Base-by-base conservation (phyloP, 2,797 vertebrate genomes). In the Alauda arvensis region DNA sequence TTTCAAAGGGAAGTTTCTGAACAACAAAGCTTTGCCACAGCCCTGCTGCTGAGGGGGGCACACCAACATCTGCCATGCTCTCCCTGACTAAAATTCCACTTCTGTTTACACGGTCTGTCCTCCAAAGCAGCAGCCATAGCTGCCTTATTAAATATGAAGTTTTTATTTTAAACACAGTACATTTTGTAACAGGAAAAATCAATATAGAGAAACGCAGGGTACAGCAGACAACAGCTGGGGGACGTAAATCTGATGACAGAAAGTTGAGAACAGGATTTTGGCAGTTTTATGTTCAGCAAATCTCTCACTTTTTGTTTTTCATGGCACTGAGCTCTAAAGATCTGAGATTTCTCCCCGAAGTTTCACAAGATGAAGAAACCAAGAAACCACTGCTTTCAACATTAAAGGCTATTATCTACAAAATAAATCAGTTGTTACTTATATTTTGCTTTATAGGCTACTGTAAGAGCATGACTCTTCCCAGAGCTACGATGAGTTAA, bases 181-280 rank as follows among this genome's bases (percentile, higher is more conserved):
- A 90, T 70, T 92, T 81, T 93, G 90, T 90, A 91, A 91, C 80
- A 82, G 87, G 71, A 83, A 92, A 92, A 85, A 91, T 92, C 94
- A 87, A 92, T 90, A 62, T 17, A 82, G 63, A 85, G 74, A 52
- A 89, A 83, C 67, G 26, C 57, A 10, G 53, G 75, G 80, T 9
- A 24, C 71, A 68, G 83, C 80, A 89, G 90, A 52, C 53, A 90
- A 84, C 94, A 95, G 94, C 88, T 95, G 94, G 29, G 68, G 57
- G 59, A 83, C 9, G 43, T 93, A 79, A 77, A 77, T 24, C 65
- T n/a, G 80, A 62, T 21, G 67, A n/a, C 67, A 92, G 70, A 81
- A 88, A 91, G 90, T 68, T 74, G 46, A 92, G 71, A 87, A 82
- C 53, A 87, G 87, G 42, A 62, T 75, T 94, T 87, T 91, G 85